A percentile compares a stretch with the other conserved stretches of the same genome.
Conservation (phyloP, 2,113 vertebrate species). For the Apodemus speciosus region DNA sequence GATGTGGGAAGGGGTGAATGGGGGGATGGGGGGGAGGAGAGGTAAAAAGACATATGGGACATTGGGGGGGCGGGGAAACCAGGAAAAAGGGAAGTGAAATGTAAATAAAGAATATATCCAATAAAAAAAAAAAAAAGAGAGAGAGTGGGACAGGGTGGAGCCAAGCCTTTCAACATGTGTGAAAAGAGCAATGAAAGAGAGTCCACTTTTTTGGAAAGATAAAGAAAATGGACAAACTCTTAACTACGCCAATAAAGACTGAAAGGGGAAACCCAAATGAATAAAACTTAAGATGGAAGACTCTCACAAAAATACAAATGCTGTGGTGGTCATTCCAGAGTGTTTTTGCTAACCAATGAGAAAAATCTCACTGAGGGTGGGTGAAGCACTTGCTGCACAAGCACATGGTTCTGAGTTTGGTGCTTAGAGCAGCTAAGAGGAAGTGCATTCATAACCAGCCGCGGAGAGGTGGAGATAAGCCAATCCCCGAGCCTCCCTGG, state of each 20-base stretch:
- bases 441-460: not conserved
- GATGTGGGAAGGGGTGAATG: too few species aligned
- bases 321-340: not conserved
- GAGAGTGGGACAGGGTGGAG: not conserved
- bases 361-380: not conserved
- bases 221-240: too few species aligned
- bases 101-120: too few species aligned
- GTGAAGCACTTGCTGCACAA: not conserved
- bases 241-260: too few species aligned
- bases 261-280: not conserved
- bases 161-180: too few species aligned
- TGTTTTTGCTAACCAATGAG: not conserved
- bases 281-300: not conserved
- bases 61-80: too few species aligned
- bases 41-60: too few species aligned
- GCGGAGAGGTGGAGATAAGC: not conserved
- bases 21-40: too few species aligned
- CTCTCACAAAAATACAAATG: not conserved
- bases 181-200: not conserved
- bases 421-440: not conserved
- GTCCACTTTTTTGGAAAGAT: not conserved
- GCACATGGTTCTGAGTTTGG: not conserved
- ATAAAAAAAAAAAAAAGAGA: too few species aligned
- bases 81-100: too few species aligned
- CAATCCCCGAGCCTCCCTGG: not conserved